Percentiles rank a stretch among this genome's conserved stretches.
Evolutionary conservation across 2,797 vertebrate species (phyloP).

Genomic region (Chaetophractus vellerosus): DNA sequence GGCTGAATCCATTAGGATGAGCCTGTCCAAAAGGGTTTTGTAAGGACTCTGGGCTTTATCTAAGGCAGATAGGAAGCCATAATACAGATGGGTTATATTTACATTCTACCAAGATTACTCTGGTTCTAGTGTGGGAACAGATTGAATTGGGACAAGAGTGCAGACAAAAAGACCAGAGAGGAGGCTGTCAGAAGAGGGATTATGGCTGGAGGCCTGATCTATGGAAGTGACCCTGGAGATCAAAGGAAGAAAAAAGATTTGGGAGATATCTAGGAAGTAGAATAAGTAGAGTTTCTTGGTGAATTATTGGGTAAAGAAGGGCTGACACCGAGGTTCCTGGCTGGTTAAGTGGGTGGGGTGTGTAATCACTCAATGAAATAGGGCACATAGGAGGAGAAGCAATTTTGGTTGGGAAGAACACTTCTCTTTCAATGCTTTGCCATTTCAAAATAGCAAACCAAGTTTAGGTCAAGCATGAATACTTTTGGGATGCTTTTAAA

Average conservation of each 20-base stretch:
- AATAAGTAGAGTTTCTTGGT: not conserved
- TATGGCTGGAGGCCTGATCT: not conserved
- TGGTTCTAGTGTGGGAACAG: not conserved
- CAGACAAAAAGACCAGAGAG: not conserved
- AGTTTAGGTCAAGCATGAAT: not conserved
- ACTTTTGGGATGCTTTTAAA: not conserved
- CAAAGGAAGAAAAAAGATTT: not conserved
- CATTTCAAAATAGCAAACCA: slow-evolving; percentile 9
- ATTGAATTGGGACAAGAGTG: not conserved
- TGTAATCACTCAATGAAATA: accelerated
- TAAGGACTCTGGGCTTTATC: not conserved
- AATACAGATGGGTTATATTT: not conserved
- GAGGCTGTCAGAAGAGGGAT: not conserved
- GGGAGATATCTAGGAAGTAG: not conserved
- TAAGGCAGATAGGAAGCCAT: not conserved
- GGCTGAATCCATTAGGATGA: not conserved
- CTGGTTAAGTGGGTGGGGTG: not conserved
- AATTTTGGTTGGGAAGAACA: not conserved
- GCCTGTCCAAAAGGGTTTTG: not conserved
- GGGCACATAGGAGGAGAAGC: not conserved
- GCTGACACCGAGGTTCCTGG: not conserved
- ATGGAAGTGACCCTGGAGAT: not conserved
- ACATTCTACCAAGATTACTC: not conserved
- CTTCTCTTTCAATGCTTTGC: not conserved
- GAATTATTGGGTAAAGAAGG: not conserved